A percentile compares a stretch with the other conserved stretches of the same genome.
Evolutionary conservation across 2,888 invertebrate species (phyloP).

Genomic region (Zygaena filipendulae): DNA sequence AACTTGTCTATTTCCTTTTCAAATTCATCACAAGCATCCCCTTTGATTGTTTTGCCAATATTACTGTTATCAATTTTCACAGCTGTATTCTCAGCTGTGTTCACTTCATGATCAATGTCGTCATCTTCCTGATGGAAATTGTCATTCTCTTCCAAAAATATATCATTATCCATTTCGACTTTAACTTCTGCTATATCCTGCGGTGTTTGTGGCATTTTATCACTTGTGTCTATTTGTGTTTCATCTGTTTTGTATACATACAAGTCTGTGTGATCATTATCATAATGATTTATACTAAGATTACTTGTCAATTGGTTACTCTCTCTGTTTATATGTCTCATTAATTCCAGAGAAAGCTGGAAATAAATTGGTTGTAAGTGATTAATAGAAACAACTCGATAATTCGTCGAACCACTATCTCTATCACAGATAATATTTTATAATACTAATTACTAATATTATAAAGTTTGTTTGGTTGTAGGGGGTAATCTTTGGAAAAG

Average conservation of each 20-base stretch:
- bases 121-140: conserved; percentile 8
- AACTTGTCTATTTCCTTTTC: not conserved
- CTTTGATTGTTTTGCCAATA: not conserved
- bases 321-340: conserved; percentile 31
- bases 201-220: not conserved
- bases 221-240: conserved; percentile 4
- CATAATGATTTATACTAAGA: conserved; percentile 19
- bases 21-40: not conserved
- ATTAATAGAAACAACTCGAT: too few relatives aligned
- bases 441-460: too few relatives aligned
- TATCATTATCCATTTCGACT: conserved; percentile 13
- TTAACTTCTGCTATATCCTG: conserved; percentile 13
- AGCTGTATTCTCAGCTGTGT: conserved; percentile 12
- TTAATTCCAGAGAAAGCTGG: conserved; percentile 32
- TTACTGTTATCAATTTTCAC: conserved; percentile 5
- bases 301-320: conserved; percentile 24
- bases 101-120: conserved; percentile 4
- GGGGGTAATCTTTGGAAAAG: too few relatives aligned
- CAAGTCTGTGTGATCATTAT: conserved; percentile 23
- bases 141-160: conserved; percentile 9
- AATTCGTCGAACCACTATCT: too few relatives aligned
- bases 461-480: too few relatives aligned
- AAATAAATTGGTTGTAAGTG: too few relatives aligned
- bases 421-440: too few relatives aligned
- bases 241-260: too few relatives aligned